Evolutionary conservation across 2,797 vertebrate species (phyloP).

Genomic region (Sebastes alutus): DNA sequence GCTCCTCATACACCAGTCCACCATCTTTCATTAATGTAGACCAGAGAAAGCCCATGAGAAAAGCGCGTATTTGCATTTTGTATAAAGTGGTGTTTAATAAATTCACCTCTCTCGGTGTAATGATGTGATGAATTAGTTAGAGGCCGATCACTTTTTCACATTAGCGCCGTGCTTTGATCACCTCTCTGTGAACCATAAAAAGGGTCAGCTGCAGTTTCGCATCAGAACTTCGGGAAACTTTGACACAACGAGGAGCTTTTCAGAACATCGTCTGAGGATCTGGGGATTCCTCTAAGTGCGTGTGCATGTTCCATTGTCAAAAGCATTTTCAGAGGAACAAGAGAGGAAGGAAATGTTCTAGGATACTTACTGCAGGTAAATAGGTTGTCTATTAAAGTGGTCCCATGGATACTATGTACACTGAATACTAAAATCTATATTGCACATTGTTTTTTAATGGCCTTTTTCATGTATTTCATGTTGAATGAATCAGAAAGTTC

Average conservation of each 20-base stretch:
- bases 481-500: constrained; percentile 22
- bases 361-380: constrained; percentile 4
- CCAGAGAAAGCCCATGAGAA: neutral
- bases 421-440: neutral
- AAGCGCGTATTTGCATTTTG: neutral
- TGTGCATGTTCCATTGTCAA: constrained; percentile 18
- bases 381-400: constrained; percentile 9
- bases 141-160: neutral
- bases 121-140: neutral
- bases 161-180: neutral
- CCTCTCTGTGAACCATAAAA: neutral
- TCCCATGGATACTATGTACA: neutral
- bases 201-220: neutral
- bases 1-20: neutral
- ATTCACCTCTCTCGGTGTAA: neutral
- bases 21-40: neutral
- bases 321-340: neutral
- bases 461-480: neutral
- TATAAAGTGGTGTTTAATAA: neutral
- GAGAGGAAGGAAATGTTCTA: neutral
- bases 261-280: neutral
- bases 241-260: neutral
- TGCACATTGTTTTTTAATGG: constrained; percentile 10
- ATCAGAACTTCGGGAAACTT: neutral
- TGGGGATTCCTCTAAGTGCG: constrained; percentile 24